Base-by-base conservation (phyloP, 2,888 invertebrate species). In the Lithophane ornitopus region DNA sequence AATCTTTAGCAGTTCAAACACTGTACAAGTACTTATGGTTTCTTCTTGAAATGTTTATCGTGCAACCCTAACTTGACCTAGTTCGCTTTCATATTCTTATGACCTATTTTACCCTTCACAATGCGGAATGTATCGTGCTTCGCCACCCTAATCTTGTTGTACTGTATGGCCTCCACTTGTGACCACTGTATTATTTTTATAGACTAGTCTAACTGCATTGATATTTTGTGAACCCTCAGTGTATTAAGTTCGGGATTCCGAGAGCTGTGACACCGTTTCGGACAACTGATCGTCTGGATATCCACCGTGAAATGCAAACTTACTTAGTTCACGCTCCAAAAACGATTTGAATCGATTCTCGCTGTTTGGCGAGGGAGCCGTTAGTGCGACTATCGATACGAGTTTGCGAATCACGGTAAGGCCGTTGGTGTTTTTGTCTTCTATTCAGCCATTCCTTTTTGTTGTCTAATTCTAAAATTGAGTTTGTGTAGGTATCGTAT, bases 201-300 rank as follows among this genome's bases (percentile, higher is more conserved):
- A 79, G 61, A 76, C 41, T 71, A 81, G 67, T 76, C 74, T 76
- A 83, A 80, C 70, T 81, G 70, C 74, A 80, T 79, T 78, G 58
- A 77, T 78, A 81, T 85, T 81, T 78, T 65, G 71, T 83, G 44
- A 75, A 76, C 66, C 80, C 70, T 83, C 79, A 84, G 76, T 84
- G 76, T 73, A 79, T 62, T 82, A 81, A 80, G 79, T 85, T 86
- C 80, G 86, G 82, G 81, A 81, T 86, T 76, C 65, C 68, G 44
- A 85, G 74, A 79, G 73, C 69, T 81, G 68, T 81, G 70, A 81
- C 78, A 90, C 85, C 76, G 90, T 93, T 95, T 95, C 95, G 95
- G 95, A 96, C 95, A 96, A 96, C 88, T 95, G 95, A 94, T 92
- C 91, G 90, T 93, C 95, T 95, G 95, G 94, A 77, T 88, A 87